Evolutionary conservation across 2,113 vertebrate species (phyloP).

Genomic region (Willisornis vidua): DNA sequence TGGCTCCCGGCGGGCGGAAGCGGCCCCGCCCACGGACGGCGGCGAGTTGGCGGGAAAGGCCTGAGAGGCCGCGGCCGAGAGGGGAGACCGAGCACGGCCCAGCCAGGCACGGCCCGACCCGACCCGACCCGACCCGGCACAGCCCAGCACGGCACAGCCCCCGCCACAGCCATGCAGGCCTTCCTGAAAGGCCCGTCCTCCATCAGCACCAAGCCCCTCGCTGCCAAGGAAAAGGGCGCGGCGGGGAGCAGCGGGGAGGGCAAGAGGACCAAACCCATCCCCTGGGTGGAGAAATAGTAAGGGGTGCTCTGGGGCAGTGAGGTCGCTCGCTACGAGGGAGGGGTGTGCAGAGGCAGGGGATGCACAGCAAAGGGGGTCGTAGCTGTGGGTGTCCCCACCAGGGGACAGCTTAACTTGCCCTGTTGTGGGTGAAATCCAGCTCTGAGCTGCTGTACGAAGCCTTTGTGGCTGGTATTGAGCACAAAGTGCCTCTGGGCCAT

Average conservation of each 20-base stretch:
- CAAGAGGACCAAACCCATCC: conserved; percentile 83
- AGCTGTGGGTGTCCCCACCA: not conserved
- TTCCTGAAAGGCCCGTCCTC: conserved; percentile 87
- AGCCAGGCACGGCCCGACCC: accelerated
- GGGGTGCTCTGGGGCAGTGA: not conserved
- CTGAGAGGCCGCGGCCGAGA: accelerated
- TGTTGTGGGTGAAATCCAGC: accelerated
- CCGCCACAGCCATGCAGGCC: conserved; percentile 83
- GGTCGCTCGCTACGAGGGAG: not conserved
- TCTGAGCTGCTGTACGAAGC: not conserved
- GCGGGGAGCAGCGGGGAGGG: conserved; percentile 81
- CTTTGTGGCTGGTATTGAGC: not conserved
- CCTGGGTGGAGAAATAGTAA: conserved; percentile 99
- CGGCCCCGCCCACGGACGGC: not conserved
- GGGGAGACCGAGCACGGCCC: accelerated
- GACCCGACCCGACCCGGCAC: accelerated
- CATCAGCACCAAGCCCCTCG: conserved; percentile 71
- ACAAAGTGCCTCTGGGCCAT: not conserved
- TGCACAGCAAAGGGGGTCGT: accelerated
- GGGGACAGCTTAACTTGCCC: not conserved
- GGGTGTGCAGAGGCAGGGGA: not conserved
- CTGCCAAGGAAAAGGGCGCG: conserved; percentile 79
- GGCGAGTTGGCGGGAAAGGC: conserved; percentile 10
- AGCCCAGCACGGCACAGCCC: accelerated
- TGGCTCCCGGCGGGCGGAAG: not conserved